Evolutionary conservation across 2,888 invertebrate species (phyloP).

Genomic region (Lacanobia oleracea): DNA sequence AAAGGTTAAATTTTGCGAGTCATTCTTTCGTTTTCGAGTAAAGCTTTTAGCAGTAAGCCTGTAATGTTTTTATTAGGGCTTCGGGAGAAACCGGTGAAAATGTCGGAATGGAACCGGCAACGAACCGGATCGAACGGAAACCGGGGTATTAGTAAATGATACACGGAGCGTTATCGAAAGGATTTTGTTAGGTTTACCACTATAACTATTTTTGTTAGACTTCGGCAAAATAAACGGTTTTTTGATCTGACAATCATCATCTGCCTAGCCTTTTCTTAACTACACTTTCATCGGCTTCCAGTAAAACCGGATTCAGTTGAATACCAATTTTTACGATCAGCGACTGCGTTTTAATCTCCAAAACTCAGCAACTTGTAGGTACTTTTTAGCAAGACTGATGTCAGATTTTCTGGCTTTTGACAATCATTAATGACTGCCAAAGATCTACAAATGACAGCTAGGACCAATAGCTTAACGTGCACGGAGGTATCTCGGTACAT

Average conservation of each 20-base stretch:
- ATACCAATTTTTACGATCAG: too few species aligned
- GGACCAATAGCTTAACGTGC: too few species aligned
- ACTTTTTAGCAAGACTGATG: too few species aligned
- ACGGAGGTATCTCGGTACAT: too few species aligned
- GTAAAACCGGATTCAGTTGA: too few species aligned
- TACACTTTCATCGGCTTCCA: too few species aligned
- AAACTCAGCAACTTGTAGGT: too few species aligned
- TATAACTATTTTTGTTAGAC: slow-evolving; percentile 1
- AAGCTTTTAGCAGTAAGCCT: slow-evolving; percentile 64
- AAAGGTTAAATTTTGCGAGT: slow-evolving; percentile 39
- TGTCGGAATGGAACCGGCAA: slow-evolving; percentile 35
- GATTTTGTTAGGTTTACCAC: slow-evolving; percentile 21
- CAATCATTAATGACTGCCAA: too few species aligned
- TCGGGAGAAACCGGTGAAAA: slow-evolving; percentile 32
- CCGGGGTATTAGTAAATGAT: slow-evolving; percentile 48
- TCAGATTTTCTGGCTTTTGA: too few species aligned
- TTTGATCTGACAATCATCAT: background rate
- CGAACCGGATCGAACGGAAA: slow-evolving; percentile 32
- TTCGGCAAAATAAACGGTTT: background rate
- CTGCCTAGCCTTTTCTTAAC: too few species aligned
- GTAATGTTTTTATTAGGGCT: slow-evolving; percentile 66
- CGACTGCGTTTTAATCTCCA: too few species aligned
- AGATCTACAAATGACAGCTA: too few species aligned
- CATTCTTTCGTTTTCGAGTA: slow-evolving; percentile 62
- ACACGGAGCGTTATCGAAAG: slow-evolving; percentile 29